Percentiles rank a stretch among this genome's conserved stretches.
Evolutionary conservation across 2,113 vertebrate species (phyloP).

Genomic region (Monarcha castaneiventris): DNA sequence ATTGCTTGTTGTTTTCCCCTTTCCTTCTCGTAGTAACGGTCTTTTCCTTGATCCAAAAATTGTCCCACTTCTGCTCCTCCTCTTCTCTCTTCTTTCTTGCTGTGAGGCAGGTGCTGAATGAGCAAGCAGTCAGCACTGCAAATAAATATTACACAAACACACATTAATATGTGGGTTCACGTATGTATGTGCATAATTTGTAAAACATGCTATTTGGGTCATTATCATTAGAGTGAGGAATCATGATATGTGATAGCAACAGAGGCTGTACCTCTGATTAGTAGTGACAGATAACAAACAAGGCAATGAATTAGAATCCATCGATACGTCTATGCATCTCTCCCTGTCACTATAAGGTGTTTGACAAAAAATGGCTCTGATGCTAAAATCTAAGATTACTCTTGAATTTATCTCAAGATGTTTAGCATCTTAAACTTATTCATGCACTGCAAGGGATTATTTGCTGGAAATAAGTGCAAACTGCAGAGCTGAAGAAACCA

Average conservation of each 20-base stretch:
- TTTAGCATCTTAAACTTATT: not conserved
- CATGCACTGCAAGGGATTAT: not conserved
- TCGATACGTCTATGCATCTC: not conserved
- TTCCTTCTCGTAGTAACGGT: not conserved
- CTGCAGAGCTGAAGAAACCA: not conserved
- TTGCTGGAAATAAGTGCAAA: not conserved
- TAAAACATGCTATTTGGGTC: not conserved
- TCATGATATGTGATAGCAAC: not conserved
- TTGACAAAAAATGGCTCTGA: not conserved
- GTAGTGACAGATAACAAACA: not conserved
- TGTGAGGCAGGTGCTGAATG: not conserved
- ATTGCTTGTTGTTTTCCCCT: not conserved
- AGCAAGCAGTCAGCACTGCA: not conserved
- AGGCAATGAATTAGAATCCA: not conserved
- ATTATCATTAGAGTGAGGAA: not conserved
- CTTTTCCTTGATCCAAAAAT: not conserved
- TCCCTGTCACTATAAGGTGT: not conserved
- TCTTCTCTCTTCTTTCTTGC: not conserved
- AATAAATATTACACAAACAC: not conserved
- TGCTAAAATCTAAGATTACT: not conserved
- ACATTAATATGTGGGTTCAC: not conserved
- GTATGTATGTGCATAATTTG: not conserved
- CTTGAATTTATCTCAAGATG: not conserved
- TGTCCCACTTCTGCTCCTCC: not conserved
- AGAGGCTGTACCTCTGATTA: not conserved